These are phyloP conservation scores for Beris chalybata DNA, from an alignment of 2,888 invertebrate species.

Conservation along the genomic window DNA sequence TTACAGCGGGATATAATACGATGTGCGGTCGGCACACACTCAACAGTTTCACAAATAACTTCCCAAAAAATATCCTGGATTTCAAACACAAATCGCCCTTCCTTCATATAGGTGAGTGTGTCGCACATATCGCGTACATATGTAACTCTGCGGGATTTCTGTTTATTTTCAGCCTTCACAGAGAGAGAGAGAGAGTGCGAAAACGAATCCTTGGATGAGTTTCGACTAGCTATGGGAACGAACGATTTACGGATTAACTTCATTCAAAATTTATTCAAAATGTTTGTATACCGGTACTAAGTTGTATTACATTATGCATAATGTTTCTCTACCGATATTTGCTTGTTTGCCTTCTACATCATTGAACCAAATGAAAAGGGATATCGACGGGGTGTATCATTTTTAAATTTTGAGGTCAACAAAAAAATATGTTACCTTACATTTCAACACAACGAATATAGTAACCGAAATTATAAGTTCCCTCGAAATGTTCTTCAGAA, in stretches of 20 bases:
- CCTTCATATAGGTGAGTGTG: too few species aligned
- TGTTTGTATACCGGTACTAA: background rate
- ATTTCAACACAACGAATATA: too few species aligned
- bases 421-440: too few species aligned
- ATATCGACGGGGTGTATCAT: conserved; percentile 16
- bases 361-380: conserved; percentile 10
- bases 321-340: conserved; percentile 5
- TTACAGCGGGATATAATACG: too few species aligned
- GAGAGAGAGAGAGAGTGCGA: conserved; percentile 1
- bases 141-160: conserved; percentile 31
- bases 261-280: conserved; percentile 19
- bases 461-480: too few species aligned
- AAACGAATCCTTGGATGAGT: background rate
- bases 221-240: conserved; percentile 12
- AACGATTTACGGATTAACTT: conserved; percentile 30
- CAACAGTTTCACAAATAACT: conserved; percentile 11
- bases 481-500: too few species aligned
- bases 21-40: conserved; percentile 1
- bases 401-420: too few species aligned
- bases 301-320: background rate
- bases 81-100: too few species aligned
- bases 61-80: too few species aligned
- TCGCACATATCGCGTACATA: conserved; percentile 1
- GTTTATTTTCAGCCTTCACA: conserved; percentile 24
- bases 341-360: conserved; percentile 20